phyloP scores from a whole-genome alignment of 2,888 invertebrate species.

The Clivina fossor region DNA sequence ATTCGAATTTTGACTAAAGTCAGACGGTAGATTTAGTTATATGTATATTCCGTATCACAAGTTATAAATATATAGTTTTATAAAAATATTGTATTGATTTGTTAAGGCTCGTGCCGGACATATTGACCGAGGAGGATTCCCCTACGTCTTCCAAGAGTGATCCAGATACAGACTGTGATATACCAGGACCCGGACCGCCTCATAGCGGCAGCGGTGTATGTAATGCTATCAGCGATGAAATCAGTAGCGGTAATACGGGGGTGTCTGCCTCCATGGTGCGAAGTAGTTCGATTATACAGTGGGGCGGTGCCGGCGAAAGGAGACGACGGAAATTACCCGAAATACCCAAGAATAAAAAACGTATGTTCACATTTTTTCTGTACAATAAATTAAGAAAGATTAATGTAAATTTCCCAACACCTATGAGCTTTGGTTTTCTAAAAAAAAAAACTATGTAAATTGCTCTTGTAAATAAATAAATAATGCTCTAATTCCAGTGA shows the following conservation, averaged over 20 bases:
- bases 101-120: conserved; percentile 82
- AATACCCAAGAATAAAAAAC: conserved; percentile 86
- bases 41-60: too few relatives aligned
- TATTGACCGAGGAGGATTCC: conserved; percentile 78
- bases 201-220: conserved; percentile 20
- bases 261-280: conserved; percentile 29
- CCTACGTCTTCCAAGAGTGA: conserved; percentile 77
- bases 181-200: conserved; percentile 38
- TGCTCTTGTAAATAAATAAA: too few relatives aligned
- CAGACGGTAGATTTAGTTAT: too few relatives aligned
- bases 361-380: conserved; percentile 56
- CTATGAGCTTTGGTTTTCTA: too few relatives aligned
- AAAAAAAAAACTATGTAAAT: too few relatives aligned
- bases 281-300: conserved; percentile 39
- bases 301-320: conserved; percentile 56
- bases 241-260: conserved; percentile 30
- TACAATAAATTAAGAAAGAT: too few relatives aligned
- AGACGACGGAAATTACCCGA: conserved; percentile 83
- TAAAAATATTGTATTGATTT: too few relatives aligned
- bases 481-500: too few relatives aligned
- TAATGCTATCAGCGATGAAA: conserved; percentile 12
- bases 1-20: too few relatives aligned
- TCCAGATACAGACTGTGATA: conserved; percentile 60
- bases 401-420: too few relatives aligned
- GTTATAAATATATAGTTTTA: too few relatives aligned